These are phyloP conservation scores for Amphimedon queenslandica DNA, from an alignment of 37 sponge, comb jelly and placozoan genomes.

Conservation along the genomic window DNA sequence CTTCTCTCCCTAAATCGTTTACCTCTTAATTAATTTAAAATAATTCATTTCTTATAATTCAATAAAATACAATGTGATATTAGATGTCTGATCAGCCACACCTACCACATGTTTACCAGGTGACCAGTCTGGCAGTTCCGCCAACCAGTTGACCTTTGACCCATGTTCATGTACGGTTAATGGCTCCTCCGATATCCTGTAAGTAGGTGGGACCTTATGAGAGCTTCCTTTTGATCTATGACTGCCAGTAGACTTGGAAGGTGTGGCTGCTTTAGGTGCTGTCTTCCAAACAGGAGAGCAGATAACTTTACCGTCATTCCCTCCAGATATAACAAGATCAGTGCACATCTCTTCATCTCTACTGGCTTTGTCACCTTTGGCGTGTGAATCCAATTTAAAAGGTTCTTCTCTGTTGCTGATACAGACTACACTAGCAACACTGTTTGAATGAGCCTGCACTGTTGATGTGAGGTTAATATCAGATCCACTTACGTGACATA, in stretches of 20 bases:
- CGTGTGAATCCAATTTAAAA: too few relatives aligned
- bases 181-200: neutral
- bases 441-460: conserved; percentile 2
- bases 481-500: conserved; percentile 23
- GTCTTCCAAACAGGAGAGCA: neutral
- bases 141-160: neutral
- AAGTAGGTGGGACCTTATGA: neutral
- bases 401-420: too few relatives aligned
- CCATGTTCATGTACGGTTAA: neutral
- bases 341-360: neutral
- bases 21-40: neutral
- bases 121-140: neutral
- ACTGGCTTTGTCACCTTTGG: too few relatives aligned
- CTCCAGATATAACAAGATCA: conserved; percentile 46
- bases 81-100: neutral
- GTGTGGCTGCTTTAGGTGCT: too few relatives aligned
- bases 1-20: neutral
- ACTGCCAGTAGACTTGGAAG: neutral
- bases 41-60: neutral
- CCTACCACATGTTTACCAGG: neutral
- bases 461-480: neutral
- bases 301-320: conserved; percentile 56
- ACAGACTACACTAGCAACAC: conserved; percentile 2
- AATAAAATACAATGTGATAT: neutral
- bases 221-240: neutral